Evolutionary conservation across 2,113 vertebrate genomes (phyloP).

Genomic region (Eulemur macaco): DNA sequence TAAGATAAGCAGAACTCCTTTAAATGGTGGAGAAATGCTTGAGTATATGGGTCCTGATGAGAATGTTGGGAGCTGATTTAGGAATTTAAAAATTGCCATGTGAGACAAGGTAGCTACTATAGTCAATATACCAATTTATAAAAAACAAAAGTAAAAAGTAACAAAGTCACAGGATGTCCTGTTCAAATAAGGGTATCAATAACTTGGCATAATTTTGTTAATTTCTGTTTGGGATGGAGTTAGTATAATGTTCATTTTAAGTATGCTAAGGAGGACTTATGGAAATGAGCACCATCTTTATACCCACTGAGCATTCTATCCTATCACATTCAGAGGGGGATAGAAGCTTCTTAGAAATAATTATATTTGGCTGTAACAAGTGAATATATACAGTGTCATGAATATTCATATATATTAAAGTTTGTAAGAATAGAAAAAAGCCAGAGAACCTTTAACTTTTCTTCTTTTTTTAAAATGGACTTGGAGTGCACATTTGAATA

Average conservation of each 20-base stretch:
- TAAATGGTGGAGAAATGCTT: neutral
- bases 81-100: conserved; percentile 2
- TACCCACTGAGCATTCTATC: neutral
- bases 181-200: neutral
- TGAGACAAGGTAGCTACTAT: neutral
- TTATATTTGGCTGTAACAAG: conserved; percentile 20
- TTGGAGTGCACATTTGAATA: neutral
- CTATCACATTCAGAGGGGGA: conserved; percentile 2
- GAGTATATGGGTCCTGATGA: neutral
- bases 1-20: neutral
- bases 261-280: neutral
- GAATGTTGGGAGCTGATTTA: neutral
- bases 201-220: neutral
- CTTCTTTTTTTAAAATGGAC: neutral
- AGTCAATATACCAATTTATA: neutral
- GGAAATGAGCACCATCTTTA: neutral
- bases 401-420: conserved; percentile 46
- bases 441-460: neutral
- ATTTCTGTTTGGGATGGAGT: neutral
- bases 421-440: conserved; percentile 49
- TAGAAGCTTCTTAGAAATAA: conserved; percentile 50
- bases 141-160: neutral
- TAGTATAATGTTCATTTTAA: neutral
- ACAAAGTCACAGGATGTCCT: neutral
- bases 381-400: conserved; percentile 30